Percentiles rank a stretch among this genome's conserved stretches.
These are phyloP conservation scores for Luidia sarsii DNA, from an alignment of 53 echinoderm and acorn worm species.

Conservation along the genomic window DNA sequence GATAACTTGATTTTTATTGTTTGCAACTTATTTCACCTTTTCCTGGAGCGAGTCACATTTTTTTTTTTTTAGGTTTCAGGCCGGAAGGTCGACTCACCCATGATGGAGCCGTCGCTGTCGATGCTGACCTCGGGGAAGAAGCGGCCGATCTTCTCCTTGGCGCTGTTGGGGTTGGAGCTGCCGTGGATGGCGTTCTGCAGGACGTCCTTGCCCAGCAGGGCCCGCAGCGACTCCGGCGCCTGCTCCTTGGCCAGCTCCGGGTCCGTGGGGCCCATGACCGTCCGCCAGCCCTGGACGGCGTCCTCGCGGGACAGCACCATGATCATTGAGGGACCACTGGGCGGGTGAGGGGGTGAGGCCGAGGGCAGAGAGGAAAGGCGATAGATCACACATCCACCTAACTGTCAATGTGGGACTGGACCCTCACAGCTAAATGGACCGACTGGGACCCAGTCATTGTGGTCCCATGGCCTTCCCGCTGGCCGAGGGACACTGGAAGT, in stretches of 20 bases:
- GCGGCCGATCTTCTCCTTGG: slow-evolving; percentile 63
- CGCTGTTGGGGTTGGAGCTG: slow-evolving; percentile 72
- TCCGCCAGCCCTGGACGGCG: slow-evolving; percentile 77
- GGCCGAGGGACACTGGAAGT: no score
- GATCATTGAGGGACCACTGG: slow-evolving; percentile 94
- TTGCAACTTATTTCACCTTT: no score
- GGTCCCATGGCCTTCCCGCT: no score
- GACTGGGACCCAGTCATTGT: no score
- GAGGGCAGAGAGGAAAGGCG: not conserved
- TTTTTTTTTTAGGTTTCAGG: not conserved
- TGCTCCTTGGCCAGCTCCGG: slow-evolving; percentile 88
- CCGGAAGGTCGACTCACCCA: slow-evolving; percentile 56
- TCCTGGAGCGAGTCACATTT: no score
- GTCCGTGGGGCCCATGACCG: slow-evolving; percentile 94
- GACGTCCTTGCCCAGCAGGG: slow-evolving; percentile 90
- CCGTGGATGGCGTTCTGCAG: slow-evolving; percentile 92
- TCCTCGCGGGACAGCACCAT: slow-evolving; percentile 91
- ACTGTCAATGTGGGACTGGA: no score
- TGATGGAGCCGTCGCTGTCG: slow-evolving; percentile 62
- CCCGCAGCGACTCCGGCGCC: slow-evolving; percentile 91
- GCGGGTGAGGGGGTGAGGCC: not conserved
- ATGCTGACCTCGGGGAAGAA: slow-evolving; percentile 88
- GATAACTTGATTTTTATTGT: no score
- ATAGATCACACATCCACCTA: not conserved
- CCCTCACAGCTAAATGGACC: no score